Conservation (phyloP, 2,113 vertebrate species). For the Pyrgilauda ruficollis region DNA sequence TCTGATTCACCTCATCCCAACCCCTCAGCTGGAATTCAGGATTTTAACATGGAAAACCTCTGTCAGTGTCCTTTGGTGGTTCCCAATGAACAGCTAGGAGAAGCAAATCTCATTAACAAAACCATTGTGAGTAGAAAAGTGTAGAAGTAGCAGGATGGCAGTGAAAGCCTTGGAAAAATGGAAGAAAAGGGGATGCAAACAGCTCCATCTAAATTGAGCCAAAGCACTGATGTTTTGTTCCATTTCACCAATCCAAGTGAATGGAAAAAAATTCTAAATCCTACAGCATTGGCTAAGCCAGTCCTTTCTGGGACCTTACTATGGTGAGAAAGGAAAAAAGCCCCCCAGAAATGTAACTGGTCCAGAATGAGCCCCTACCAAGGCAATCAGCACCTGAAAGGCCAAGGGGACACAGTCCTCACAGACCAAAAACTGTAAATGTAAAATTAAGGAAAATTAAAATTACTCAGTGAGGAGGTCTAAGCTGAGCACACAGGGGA, state of each 20-base stretch:
- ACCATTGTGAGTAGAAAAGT: accelerated
- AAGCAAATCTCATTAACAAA: background rate
- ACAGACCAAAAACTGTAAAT: accelerated
- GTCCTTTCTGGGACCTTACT: background rate
- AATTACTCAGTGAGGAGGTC: background rate
- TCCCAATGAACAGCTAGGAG: background rate
- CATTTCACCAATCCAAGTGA: background rate
- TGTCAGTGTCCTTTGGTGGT: background rate
- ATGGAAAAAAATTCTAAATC: background rate
- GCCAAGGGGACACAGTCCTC: background rate
- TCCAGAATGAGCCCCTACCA: background rate
- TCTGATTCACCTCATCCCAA: background rate
- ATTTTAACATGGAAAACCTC: background rate
- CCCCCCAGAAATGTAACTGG: background rate
- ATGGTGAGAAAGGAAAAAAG: background rate
- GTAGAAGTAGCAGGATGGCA: background rate
- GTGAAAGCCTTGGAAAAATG: background rate
- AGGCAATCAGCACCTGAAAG: background rate
- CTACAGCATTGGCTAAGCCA: background rate
- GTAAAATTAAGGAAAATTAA: background rate
- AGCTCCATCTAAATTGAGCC: background rate
- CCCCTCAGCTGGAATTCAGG: background rate
- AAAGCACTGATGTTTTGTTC: background rate
- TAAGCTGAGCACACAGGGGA: background rate
- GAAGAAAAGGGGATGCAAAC: background rate